Evolutionary conservation across 2,797 vertebrate genomes (phyloP).

Genomic region (Onychomys arenicola): DNA sequence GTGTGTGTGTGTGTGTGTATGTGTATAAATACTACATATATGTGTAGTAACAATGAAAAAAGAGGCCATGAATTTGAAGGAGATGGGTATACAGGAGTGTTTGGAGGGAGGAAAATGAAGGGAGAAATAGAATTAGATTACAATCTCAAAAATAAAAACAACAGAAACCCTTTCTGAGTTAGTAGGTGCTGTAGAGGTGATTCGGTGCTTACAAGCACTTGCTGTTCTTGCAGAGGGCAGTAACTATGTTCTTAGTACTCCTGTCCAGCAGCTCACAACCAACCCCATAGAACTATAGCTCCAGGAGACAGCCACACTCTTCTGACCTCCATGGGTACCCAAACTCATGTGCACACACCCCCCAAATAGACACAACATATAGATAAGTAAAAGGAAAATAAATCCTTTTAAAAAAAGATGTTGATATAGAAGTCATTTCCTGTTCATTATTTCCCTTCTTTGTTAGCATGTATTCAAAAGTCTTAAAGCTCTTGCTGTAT

Average conservation of each 20-base stretch:
- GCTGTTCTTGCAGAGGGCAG: background rate
- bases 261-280: background rate
- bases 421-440: background rate
- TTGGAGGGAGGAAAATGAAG: background rate
- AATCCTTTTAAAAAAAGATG: background rate
- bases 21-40: background rate
- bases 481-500: conserved; percentile 10
- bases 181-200: background rate
- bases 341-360: background rate
- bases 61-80: background rate
- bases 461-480: background rate
- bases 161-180: background rate
- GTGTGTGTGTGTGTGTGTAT: no score
- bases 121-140: background rate
- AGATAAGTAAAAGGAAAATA: background rate
- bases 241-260: background rate
- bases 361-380: background rate
- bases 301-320: background rate
- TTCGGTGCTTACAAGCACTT: background rate
- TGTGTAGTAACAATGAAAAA: background rate
- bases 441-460: background rate
- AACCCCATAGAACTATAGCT: background rate
- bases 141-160: background rate
- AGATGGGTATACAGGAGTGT: background rate
- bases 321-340: background rate